Conservation (phyloP, 2,888 invertebrate species). For the Furcula furcula region DNA sequence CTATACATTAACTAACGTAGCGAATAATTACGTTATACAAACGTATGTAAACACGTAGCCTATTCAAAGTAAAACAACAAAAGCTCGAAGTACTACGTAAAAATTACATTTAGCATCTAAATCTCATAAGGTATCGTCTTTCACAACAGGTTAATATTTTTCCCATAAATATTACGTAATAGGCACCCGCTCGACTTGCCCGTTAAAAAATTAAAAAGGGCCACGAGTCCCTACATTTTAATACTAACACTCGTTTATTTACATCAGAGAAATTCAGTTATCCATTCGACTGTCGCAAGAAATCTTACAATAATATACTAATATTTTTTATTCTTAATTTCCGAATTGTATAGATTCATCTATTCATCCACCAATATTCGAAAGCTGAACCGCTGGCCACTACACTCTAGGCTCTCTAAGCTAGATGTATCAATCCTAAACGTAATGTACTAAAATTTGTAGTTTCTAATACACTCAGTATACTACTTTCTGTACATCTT, state of each 20-base stretch:
- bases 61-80: constrained; percentile 42
- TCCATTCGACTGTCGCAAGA: constrained; percentile 51
- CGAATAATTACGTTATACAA: constrained; percentile 22
- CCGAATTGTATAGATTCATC: constrained; percentile 65
- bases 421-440: constrained; percentile 65
- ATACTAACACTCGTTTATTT: constrained; percentile 68
- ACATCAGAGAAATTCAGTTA: constrained; percentile 56
- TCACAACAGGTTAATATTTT: constrained; percentile 68
- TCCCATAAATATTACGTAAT: constrained; percentile 48
- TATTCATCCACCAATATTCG: constrained; percentile 74
- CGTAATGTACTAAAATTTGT: constrained; percentile 58
- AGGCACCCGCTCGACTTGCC: constrained; percentile 51
- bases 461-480: constrained; percentile 61
- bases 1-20: constrained; percentile 40
- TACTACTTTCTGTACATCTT: constrained; percentile 54
- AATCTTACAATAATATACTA: constrained; percentile 50
- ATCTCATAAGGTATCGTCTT: constrained; percentile 76
- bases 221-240: constrained; percentile 51
- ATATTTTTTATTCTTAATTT: constrained; percentile 50
- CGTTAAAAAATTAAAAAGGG: constrained; percentile 38
- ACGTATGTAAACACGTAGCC: constrained; percentile 39
- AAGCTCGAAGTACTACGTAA: constrained; percentile 49
- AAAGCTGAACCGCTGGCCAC: constrained; percentile 75
- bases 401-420: constrained; percentile 63
- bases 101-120: constrained; percentile 64